Conservation (phyloP, 1,140 invertebrate genomes). For the Sipha flava region DNA sequence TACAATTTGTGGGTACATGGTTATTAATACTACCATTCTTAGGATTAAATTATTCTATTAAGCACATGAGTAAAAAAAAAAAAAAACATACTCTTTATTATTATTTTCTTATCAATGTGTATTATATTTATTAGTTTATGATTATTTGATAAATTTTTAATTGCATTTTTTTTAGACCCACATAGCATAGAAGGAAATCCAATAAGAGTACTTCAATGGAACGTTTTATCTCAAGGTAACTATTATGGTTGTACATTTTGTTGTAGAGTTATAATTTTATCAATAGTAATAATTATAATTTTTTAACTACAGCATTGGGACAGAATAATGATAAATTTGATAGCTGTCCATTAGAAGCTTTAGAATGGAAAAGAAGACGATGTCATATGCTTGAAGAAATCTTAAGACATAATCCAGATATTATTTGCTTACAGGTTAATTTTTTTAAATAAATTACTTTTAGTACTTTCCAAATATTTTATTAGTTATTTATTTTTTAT, state of each 20-base stretch:
- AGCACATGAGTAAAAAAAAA: neutral
- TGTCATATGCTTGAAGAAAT: constrained; percentile 66
- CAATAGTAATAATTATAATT: neutral
- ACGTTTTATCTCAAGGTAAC: constrained; percentile 65
- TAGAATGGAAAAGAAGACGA: constrained; percentile 60
- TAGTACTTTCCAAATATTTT: neutral
- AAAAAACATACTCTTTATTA: too few species aligned
- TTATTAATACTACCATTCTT: neutral
- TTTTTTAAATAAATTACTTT: too few species aligned
- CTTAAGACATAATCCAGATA: constrained; percentile 56
- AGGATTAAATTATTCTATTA: neutral
- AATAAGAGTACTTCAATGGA: constrained; percentile 66
- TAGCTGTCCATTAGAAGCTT: constrained; percentile 58
- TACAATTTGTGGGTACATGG: neutral
- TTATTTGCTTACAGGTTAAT: constrained; percentile 63
- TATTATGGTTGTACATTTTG: neutral
- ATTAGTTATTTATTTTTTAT: constrained; percentile 33
- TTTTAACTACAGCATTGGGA: constrained; percentile 53
- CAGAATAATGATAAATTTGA: constrained; percentile 65
- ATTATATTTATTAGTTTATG: neutral
- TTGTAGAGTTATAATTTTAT: neutral
- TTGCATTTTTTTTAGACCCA: neutral
- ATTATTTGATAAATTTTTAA: neutral
- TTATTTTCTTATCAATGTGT: neutral
- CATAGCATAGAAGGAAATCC: neutral